Conservation (phyloP, 2,888 invertebrate genomes). For the Rhodophaea formosa region DNA sequence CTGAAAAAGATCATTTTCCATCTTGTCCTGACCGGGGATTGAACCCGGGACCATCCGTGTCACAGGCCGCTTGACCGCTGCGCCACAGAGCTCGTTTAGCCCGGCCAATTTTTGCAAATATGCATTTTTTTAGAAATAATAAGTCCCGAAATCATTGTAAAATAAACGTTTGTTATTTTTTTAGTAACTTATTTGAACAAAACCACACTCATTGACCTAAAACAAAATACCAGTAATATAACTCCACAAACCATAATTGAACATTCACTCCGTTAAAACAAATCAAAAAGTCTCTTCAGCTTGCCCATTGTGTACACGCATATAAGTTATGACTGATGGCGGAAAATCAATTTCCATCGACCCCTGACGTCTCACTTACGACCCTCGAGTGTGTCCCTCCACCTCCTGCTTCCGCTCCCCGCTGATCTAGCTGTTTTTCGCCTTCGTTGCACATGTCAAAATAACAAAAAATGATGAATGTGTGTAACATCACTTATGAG, state of each 20-base stretch:
- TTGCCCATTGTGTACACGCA: constrained; percentile 47
- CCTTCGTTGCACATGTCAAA: constrained; percentile 78
- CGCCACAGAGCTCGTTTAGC: no score
- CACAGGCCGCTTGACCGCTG: no score
- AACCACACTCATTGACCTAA: no score
- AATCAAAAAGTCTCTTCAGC: constrained; percentile 33
- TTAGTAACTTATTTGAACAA: no score
- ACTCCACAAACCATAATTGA: background rate
- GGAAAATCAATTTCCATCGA: constrained; percentile 76
- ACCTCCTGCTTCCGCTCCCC: constrained; percentile 37
- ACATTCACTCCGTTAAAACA: background rate
- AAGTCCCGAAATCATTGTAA: no score
- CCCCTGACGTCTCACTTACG: constrained; percentile 73
- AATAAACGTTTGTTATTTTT: no score
- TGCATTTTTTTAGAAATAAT: no score
- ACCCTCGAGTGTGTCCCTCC: constrained; percentile 36
- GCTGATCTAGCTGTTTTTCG: constrained; percentile 73
- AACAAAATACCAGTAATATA: no score
- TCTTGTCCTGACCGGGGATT: no score
- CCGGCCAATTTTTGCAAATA: no score
- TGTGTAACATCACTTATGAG: constrained; percentile 48
- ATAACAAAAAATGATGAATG: constrained; percentile 66
- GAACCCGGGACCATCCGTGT: no score
- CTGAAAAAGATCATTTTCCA: no score
- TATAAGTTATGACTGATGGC: constrained; percentile 69